Base-by-base conservation (phyloP, 2,888 invertebrate genomes). In the Cephus pulcher region DNA sequence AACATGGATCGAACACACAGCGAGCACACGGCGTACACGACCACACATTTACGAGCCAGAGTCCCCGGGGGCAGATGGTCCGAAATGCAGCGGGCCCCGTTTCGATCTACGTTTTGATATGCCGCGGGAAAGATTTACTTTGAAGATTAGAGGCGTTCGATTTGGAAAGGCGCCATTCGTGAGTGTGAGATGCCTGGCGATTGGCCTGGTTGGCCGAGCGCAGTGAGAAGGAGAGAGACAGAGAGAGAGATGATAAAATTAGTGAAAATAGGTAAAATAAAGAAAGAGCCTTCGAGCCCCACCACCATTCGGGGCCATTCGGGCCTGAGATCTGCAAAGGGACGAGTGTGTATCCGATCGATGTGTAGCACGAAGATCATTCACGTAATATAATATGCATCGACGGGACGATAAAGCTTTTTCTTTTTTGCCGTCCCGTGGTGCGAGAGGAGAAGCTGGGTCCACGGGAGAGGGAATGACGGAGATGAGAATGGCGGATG, bases 111-210 rank as follows among this genome's bases (percentile, higher is more conserved):
- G 78, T 84, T 83, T 86, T 83, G 87, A 89, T 88, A 87, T 84
- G 84, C 84, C 81, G 85, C 83, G 84, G 84, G 80, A 78, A 83
- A 89, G 89, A 90, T 90, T 89, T 88, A 87, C 87, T 83, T 88
- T 86, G 82, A 83, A 89, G 89, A 89, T 89, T 89, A 88, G 81
- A 78, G 76, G 34, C 75, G 84, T 77, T 83, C 82, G 84, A 85
- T 84, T 82, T 85, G 83, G 80, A 56, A 56, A 33, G 71, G 71
- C 33, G 32, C 71, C 71, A 32, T 33, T 71, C 71, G 33, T 32
- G 71, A 71, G 33, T 71, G 34, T 4, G 32, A 12, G 71, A 71
- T 71, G 71, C 32, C 9, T 56, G 23, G 9, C 56, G 56, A 56
- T 56, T 23, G 56, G 56, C 2, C 9, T 6, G 23, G 6, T 56